Percentiles rank a stretch among this genome's conserved stretches.
Conservation (phyloP, 2,888 invertebrate species). For the Scaptodrosophila latifasciaeformis region DNA sequence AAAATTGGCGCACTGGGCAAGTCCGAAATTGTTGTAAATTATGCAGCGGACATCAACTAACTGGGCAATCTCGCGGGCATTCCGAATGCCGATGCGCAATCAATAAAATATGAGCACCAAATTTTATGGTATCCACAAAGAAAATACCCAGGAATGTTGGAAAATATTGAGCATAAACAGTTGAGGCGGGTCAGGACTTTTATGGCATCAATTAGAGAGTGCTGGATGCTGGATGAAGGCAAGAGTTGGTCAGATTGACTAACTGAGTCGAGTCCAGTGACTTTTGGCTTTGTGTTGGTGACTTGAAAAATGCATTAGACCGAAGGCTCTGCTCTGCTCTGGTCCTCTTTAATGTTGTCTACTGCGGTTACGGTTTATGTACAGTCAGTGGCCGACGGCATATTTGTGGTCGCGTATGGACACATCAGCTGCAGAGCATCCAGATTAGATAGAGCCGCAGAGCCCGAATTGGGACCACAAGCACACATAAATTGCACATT, state of each 20-base stretch:
- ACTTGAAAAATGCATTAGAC: conserved; percentile 62
- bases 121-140: conserved; percentile 4
- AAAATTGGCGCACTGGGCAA: conserved; percentile 14
- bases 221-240: too few relatives aligned
- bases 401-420: conserved; percentile 25
- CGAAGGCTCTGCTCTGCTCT: conserved; percentile 20
- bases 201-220: too few relatives aligned
- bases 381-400: conserved; percentile 5
- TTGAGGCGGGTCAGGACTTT: conserved; percentile 7
- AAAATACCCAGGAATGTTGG: neutral
- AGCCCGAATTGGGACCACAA: too few relatives aligned
- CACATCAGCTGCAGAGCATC: neutral
- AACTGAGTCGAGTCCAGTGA: conserved; percentile 10
- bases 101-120: conserved; percentile 42
- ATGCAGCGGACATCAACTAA: conserved; percentile 50
- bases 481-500: conserved; percentile 62
- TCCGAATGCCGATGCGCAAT: conserved; percentile 28
- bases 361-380: conserved; percentile 40
- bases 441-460: too few relatives aligned
- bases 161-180: conserved; percentile 25
- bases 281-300: too few relatives aligned
- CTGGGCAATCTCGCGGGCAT: neutral
- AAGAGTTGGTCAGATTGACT: conserved; percentile 30
- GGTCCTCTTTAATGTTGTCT: conserved; percentile 42
- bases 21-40: conserved; percentile 58